Evolutionary conservation across 2,113 vertebrate genomes (phyloP).

Genomic region (Balaeniceps rex): DNA sequence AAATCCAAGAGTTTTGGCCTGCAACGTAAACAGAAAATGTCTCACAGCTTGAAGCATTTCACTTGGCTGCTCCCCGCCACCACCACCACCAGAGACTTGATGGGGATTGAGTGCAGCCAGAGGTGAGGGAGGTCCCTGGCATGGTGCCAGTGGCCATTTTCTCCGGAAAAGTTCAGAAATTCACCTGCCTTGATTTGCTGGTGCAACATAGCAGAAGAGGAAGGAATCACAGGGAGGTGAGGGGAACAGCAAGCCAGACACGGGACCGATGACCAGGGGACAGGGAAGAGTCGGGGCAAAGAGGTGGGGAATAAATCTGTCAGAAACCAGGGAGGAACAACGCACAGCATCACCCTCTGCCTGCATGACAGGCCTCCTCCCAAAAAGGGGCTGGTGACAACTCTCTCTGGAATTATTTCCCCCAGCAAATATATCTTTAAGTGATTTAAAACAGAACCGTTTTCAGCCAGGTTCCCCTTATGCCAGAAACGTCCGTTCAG

Average conservation of each 20-base stretch:
- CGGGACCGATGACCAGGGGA: accelerated
- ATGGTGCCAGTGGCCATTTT: not conserved
- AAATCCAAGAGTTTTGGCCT: conserved; percentile 36
- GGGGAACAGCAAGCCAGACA: not conserved
- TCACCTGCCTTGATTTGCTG: not conserved
- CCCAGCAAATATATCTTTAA: not conserved
- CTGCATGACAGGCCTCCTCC: not conserved
- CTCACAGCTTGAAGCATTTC: conserved; percentile 58
- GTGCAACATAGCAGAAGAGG: not conserved
- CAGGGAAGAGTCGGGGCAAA: not conserved
- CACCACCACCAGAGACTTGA: not conserved
- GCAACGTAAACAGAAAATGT: not conserved
- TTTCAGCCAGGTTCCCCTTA: not conserved
- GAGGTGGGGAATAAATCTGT: not conserved
- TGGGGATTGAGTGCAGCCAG: conserved; percentile 37
- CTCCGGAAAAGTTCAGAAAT: not conserved
- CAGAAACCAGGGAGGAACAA: not conserved
- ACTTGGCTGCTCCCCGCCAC: not conserved
- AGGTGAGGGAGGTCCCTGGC: conserved; percentile 24
- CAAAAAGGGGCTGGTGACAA: not conserved
- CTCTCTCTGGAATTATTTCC: not conserved
- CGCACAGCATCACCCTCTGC: not conserved
- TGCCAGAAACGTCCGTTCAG: not conserved
- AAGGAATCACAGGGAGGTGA: not conserved
- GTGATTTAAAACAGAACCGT: not conserved